phyloP scores from a whole-genome alignment of 2,797 vertebrate species.

The Strix occidentalis region DNA sequence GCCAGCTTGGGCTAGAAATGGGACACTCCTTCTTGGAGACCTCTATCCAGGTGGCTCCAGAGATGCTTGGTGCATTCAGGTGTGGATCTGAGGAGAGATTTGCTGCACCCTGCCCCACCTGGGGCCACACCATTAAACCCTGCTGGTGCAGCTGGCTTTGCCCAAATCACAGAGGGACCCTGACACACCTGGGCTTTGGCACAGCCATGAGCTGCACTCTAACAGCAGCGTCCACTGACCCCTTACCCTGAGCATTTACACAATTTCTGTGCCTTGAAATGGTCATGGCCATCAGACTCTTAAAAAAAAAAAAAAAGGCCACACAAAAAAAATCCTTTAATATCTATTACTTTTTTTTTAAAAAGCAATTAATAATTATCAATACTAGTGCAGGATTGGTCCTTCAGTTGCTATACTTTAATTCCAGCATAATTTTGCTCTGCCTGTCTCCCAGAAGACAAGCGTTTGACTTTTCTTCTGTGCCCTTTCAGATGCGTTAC shows the following conservation, averaged over 20 bases:
- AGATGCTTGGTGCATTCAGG: neutral
- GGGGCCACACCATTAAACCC: neutral
- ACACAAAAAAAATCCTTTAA: accelerated
- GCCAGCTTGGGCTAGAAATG: neutral
- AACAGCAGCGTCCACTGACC: neutral
- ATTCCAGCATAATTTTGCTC: conserved; percentile 23
- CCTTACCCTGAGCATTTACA: neutral
- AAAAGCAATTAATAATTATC: neutral
- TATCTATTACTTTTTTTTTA: neutral
- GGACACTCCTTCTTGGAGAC: accelerated
- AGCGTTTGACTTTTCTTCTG: neutral
- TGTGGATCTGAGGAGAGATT: accelerated
- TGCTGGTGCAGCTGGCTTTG: neutral
- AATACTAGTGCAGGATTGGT: neutral
- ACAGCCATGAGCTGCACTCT: neutral
- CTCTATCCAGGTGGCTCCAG: neutral
- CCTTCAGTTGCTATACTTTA: neutral
- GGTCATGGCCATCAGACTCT: neutral
- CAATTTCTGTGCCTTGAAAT: neutral
- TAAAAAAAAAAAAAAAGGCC: neutral
- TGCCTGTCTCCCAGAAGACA: neutral
- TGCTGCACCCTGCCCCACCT: accelerated
- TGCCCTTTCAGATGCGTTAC: conserved; percentile 11
- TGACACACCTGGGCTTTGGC: neutral
- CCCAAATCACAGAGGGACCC: neutral